Percentiles rank a stretch among this genome's conserved stretches.
These are phyloP conservation scores for Acanthornis magna DNA, from an alignment of 2,797 vertebrate genomes.

Conservation along the genomic window DNA sequence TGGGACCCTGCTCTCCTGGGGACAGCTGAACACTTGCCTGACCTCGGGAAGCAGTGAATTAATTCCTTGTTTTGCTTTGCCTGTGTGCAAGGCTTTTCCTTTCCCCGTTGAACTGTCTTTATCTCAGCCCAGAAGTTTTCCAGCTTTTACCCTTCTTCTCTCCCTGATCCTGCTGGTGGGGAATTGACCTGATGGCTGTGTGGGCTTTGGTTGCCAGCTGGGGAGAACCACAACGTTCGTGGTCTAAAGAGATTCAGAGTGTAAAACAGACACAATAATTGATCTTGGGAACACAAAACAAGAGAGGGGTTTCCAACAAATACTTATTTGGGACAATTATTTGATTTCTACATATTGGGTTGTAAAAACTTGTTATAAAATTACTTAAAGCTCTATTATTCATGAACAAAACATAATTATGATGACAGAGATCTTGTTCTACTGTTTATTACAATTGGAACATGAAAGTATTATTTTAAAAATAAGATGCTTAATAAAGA, in stretches of 20 bases:
- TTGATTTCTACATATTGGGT: not conserved
- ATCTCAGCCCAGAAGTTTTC: not conserved
- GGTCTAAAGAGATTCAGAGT: not conserved
- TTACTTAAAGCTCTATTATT: not conserved
- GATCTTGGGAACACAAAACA: not conserved
- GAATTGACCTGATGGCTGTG: rapidly evolving
- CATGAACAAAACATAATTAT: not conserved
- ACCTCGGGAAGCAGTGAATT: not conserved
- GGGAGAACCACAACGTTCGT: rapidly evolving
- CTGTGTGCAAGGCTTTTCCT: not conserved
- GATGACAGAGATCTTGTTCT: not conserved
- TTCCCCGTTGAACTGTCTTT: not conserved
- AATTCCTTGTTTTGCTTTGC: not conserved
- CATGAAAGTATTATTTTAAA: not conserved
- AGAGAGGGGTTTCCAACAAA: not conserved
- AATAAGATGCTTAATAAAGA: not conserved
- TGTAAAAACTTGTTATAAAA: not conserved
- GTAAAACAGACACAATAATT: not conserved
- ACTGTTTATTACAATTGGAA: not conserved
- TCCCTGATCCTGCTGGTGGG: not conserved
- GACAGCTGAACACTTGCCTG: not conserved
- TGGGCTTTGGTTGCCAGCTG: no score
- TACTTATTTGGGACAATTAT: not conserved
- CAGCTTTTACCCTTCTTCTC: not conserved
- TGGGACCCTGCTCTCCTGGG: not conserved